Base-by-base conservation (phyloP, 2,113 vertebrate genomes). In the Phyllostomus discolor region DNA sequence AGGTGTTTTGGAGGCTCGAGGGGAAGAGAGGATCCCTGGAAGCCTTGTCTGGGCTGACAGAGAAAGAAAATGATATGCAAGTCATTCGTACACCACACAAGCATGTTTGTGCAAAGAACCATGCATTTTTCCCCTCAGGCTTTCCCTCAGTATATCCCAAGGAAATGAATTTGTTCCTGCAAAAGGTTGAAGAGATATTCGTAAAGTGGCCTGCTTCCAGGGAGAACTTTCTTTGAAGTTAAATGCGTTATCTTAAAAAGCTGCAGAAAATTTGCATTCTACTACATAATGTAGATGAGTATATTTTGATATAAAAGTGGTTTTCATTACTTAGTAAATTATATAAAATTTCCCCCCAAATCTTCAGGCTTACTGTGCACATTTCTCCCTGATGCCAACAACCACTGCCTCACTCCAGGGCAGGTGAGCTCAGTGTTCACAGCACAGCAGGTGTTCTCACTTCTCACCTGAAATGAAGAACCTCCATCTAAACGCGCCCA, bases 151-250 rank as follows among this genome's bases (percentile, higher is more conserved):
- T 46, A 69, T 24, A 86, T 7, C 16, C 50, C 43, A 41, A 33
- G 17, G 64, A 43, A 54, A 15, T 33, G 73, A 41, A 78, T 82
- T 70, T 72, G 16, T 54, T 85, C 57, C 76, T 88, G 41, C 35
- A 14, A 11, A 70, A 72, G 41, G 12, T n/a, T 9, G 87, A 28
- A 26, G 7, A 80, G 20, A 79, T 43, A 62, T 85, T 31, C 17
- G 8, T 59, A 2, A 67, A 19, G 82, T 48, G 10, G 22, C 22
- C 35, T 26, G 31, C 54, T 46, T 69, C 69, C 52, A 64, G 22
- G 4, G n/a, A 33, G 22, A 72, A n/a, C 9, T 90, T 54, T 88
- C 80, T 97, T 95, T 96, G 62, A 82, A 59, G 67, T 82, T 43
- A 48, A 92, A 87, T 33, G 6, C 28, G 48, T 64, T 94, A 35